Conservation (phyloP, 2,888 invertebrate genomes). For the Eristalis tenax region DNA sequence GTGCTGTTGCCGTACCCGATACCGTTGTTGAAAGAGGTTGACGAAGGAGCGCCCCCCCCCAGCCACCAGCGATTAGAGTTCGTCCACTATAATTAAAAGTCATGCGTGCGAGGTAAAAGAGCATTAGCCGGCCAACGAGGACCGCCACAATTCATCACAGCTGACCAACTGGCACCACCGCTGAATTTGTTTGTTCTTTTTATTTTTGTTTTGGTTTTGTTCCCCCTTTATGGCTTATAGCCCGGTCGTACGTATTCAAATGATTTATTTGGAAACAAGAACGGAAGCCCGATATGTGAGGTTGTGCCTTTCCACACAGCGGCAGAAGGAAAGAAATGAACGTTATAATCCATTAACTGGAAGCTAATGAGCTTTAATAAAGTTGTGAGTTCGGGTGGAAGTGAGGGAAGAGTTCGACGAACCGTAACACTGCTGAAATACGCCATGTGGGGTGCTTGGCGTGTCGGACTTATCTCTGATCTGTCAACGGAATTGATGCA, state of each 20-base stretch:
- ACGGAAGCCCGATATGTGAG: slow-evolving; percentile 33
- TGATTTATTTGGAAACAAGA: slow-evolving; percentile 27
- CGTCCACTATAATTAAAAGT: slow-evolving; percentile 52
- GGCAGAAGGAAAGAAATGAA: neutral
- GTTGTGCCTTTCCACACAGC: neutral
- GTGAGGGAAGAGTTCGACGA: slow-evolving; percentile 15
- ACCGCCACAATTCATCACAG: slow-evolving; percentile 40
- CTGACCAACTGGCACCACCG: slow-evolving; percentile 1
- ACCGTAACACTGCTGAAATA: slow-evolving; percentile 1
- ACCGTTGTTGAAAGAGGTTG: slow-evolving; percentile 12
- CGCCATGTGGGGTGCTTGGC: neutral
- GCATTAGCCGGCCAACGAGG: slow-evolving; percentile 10
- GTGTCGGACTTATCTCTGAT: neutral
- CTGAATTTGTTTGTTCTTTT: slow-evolving; percentile 31
- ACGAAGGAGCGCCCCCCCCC: no score
- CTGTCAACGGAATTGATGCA: neutral
- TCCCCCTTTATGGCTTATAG: slow-evolving; percentile 18
- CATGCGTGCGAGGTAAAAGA: slow-evolving; percentile 42
- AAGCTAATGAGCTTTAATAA: slow-evolving; percentile 38
- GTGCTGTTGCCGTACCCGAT: neutral
- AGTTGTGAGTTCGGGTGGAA: slow-evolving; percentile 12
- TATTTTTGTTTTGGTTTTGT: neutral
- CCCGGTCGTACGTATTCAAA: slow-evolving; percentile 32
- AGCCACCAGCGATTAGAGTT: slow-evolving; percentile 24
- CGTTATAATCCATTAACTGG: slow-evolving; percentile 49